Evolutionary conservation across 2,797 vertebrate genomes (phyloP).

Genomic region (Valencia hispanica): DNA sequence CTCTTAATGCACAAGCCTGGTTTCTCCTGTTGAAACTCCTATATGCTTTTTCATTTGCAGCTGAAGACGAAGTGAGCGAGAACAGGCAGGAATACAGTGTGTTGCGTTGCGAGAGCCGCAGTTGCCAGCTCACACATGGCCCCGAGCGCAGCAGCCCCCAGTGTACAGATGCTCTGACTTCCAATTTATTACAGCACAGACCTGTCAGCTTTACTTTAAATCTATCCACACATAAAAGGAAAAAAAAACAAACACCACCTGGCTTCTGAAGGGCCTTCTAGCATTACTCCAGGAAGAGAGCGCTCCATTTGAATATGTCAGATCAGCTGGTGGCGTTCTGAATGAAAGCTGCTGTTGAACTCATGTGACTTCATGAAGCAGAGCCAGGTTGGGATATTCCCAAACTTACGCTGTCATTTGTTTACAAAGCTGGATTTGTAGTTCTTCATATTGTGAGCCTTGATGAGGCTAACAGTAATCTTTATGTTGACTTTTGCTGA

Average conservation of each 20-base stretch:
- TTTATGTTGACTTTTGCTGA: neutral
- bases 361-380: neutral
- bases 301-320: constrained; percentile 32
- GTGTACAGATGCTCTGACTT: constrained; percentile 28
- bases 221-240: constrained; percentile 14
- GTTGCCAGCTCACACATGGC: constrained; percentile 43
- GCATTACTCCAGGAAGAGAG: constrained; percentile 18
- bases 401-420: no score
- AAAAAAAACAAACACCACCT: constrained; percentile 11
- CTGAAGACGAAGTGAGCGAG: constrained; percentile 54
- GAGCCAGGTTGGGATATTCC: constrained; percentile 9
- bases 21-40: constrained; percentile 17
- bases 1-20: neutral
- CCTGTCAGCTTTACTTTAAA: constrained; percentile 14
- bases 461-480: neutral
- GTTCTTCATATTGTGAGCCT: neutral
- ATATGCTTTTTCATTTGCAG: constrained; percentile 5
- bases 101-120: constrained; percentile 22
- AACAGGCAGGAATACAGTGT: constrained; percentile 55
- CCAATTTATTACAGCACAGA: constrained; percentile 26
- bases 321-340: constrained; percentile 28
- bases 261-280: neutral
- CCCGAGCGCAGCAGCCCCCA: constrained; percentile 38
- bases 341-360: constrained; percentile 33
- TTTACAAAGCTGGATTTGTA: neutral